Evolutionary conservation across 2,113 vertebrate species (phyloP), one percentile per base, ranked within the genome.

Genomic region (Ailuropoda melanoleuca): DNA sequence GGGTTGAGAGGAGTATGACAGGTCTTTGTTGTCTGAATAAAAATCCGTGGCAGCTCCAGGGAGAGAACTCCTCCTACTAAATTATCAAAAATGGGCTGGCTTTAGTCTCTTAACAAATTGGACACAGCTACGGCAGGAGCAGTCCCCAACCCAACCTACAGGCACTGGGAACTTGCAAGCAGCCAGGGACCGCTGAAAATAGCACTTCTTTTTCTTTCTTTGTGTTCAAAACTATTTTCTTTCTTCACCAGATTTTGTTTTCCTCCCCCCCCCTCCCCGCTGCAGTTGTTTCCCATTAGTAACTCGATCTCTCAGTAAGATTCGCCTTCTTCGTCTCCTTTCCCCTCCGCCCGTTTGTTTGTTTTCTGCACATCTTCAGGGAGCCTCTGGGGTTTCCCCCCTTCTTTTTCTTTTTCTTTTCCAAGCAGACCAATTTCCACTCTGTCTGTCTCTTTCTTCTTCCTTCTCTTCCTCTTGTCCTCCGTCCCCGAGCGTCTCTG

Each of bases 31-130:
- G 99, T 99, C 99, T 99, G 99, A 99, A 99, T 99, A 99, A 99
- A 99, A 99, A 99, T 99, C 99, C 99, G 99, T 98, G 99, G 99
- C 99, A 98, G 99, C 99, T 98, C 99, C 97, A 96, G 98, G 99
- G 99, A 98, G 98, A 98, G 99, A 98, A 99, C 99, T 99, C 99
- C 99, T 99, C 99, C 99, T 99, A 99, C 99, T 99, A 99, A 99
- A 99, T 99, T 99, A 99, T 99, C 99, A 99, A 99, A 99, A 99
- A 99, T 99, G 99, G 99, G 99, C 99, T 99, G 99, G 99, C 99
- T 99, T 99, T 99, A 99, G 99, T 99, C 99, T 99, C 99, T 99
- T 99, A 99, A 99, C 99, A 99, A 99, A 99, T 99, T 99, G 99
- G 99, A 99, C 99, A 98, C 99, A 98, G 99, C 99, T 99, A 98